Conservation (phyloP, 2,888 invertebrate genomes). For the Eristalinus aeneus region DNA sequence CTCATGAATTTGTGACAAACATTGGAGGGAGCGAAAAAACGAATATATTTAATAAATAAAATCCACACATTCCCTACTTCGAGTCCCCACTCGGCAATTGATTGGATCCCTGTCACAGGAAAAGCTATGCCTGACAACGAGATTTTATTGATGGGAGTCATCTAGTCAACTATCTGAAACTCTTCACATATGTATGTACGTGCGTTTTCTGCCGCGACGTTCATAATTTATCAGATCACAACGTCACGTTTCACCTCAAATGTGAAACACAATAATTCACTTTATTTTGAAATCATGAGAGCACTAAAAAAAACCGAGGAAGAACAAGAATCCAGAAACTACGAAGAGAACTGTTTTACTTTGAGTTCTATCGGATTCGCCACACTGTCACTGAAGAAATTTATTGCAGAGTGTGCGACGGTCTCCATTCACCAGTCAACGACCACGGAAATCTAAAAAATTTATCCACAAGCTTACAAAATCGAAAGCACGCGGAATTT, state of each 20-base stretch:
- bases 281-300: conserved; percentile 36
- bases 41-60: background rate
- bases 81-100: background rate
- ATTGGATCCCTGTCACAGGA: background rate
- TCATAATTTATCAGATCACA: conserved; percentile 42
- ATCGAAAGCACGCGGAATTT: background rate
- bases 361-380: background rate
- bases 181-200: conserved; percentile 2
- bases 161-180: background rate
- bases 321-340: conserved; percentile 8
- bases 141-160: background rate
- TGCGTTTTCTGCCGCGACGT: background rate
- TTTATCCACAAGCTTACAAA: background rate
- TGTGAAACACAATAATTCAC: conserved; percentile 38
- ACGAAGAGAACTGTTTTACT: background rate
- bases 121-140: background rate
- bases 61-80: background rate
- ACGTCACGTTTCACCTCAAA: conserved; percentile 7
- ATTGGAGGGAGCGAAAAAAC: background rate
- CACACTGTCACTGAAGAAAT: background rate
- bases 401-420: background rate
- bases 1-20: conserved; percentile 33
- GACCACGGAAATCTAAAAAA: background rate
- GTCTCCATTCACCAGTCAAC: background rate
- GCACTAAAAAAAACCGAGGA: background rate